Conservation (phyloP, 2,888 invertebrate genomes). For the Macrosoma leucophasiata region DNA sequence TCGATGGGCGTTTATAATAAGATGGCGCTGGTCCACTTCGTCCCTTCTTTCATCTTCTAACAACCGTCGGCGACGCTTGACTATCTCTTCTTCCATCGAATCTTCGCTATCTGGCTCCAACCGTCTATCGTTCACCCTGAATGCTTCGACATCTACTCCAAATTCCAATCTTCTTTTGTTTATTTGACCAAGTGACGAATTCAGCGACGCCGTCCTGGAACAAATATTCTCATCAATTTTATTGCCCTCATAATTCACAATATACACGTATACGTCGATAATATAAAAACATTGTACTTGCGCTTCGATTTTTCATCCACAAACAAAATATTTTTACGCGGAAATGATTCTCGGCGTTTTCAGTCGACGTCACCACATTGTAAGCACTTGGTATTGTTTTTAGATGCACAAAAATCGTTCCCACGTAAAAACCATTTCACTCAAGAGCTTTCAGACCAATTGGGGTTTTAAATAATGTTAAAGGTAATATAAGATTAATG, state of each 20-base stretch:
- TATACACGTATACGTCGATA: slow-evolving; percentile 35
- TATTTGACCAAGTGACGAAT: slow-evolving; percentile 77
- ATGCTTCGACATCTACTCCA: slow-evolving; percentile 70
- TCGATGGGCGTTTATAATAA: slow-evolving; percentile 41
- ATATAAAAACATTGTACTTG: slow-evolving; percentile 60
- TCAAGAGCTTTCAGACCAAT: slow-evolving; percentile 74
- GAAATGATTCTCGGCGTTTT: slow-evolving; percentile 76
- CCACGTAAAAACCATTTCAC: slow-evolving; percentile 77
- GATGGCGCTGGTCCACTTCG: slow-evolving; percentile 42
- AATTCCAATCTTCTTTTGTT: slow-evolving; percentile 83
- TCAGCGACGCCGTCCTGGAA: slow-evolving; percentile 69
- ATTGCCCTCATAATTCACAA: slow-evolving; percentile 25
- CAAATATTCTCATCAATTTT: slow-evolving; percentile 24
- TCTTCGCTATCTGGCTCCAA: slow-evolving; percentile 51
- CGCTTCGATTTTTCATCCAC: slow-evolving; percentile 75
- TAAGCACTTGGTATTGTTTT: slow-evolving; percentile 59
- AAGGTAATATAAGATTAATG: too few relatives aligned
- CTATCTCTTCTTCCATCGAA: slow-evolving; percentile 61
- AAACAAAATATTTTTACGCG: slow-evolving; percentile 75
- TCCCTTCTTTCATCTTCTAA: slow-evolving; percentile 60
- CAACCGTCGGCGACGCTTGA: slow-evolving; percentile 64
- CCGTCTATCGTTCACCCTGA: slow-evolving; percentile 55
- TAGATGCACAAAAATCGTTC: slow-evolving; percentile 74
- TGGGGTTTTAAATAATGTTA: slow-evolving; percentile 21
- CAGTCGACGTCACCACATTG: slow-evolving; percentile 65